Evolutionary conservation across 1,140 invertebrate species (phyloP).

Genomic region (Cyrtorhinus lividipennis): DNA sequence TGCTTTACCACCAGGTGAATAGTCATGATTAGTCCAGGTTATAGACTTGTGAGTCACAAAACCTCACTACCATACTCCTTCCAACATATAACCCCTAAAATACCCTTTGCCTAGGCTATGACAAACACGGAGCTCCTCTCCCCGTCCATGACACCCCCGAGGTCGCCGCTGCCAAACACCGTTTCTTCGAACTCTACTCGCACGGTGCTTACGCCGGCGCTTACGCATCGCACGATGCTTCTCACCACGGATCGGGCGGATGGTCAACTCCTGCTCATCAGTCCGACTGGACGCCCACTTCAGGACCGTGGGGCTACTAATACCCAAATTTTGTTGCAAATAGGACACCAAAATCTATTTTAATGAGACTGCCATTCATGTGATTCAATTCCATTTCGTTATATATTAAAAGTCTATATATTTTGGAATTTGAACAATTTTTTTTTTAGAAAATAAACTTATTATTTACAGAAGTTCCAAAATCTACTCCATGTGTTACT

Average conservation of each 20-base stretch:
- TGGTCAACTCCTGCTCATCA: not conserved
- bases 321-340: not conserved
- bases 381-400: not conserved
- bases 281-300: not conserved
- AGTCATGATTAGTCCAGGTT: not conserved
- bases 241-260: not conserved
- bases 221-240: not conserved
- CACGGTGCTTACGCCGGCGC: conserved; percentile 12
- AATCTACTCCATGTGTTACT: no score
- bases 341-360: not conserved
- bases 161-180: conserved; percentile 24
- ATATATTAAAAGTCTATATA: not conserved
- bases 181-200: conserved; percentile 15
- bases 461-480: no score
- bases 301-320: not conserved
- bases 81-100: not conserved
- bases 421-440: not conserved
- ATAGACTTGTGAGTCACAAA: not conserved
- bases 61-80: not conserved
- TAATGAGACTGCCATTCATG: not conserved
- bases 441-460: no score
- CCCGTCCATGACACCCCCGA: conserved; percentile 25
- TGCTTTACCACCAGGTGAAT: conserved; percentile 30
- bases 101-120: conserved; percentile 30
- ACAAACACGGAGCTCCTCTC: conserved; percentile 27